Evolutionary conservation across 2,113 vertebrate species (phyloP).

Genomic region (Girardinichthys multiradiatus): DNA sequence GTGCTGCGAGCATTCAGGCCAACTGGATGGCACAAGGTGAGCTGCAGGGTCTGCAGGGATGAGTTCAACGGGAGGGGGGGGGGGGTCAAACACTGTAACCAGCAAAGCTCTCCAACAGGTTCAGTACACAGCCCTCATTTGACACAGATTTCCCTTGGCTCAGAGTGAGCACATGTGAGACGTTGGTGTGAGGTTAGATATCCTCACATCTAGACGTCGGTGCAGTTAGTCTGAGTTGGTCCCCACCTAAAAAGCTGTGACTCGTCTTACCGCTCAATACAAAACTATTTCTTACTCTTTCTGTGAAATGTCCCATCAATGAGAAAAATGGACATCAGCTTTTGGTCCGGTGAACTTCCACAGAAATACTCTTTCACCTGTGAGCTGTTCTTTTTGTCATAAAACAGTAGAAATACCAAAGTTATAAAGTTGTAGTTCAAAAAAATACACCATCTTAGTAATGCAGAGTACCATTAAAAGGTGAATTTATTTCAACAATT

Average conservation of each 20-base stretch:
- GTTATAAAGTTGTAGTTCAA: neutral
- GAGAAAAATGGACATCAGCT: slow-evolving; percentile 7
- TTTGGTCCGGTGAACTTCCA: neutral
- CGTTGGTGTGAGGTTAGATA: neutral
- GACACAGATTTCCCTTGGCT: slow-evolving; percentile 21
- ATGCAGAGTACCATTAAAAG: neutral
- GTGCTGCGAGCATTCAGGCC: slow-evolving; percentile 22
- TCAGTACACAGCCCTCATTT: slow-evolving; percentile 5
- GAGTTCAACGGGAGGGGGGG: slow-evolving; percentile 11
- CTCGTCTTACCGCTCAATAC: slow-evolving; percentile 3
- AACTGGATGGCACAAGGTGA: slow-evolving; percentile 42
- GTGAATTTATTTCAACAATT: neutral
- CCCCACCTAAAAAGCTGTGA: neutral
- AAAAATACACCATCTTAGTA: neutral
- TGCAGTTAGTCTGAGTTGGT: slow-evolving; percentile 2
- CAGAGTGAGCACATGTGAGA: neutral
- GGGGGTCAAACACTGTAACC: slow-evolving; percentile 46
- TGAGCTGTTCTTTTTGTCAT: neutral
- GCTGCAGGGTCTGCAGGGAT: slow-evolving; percentile 38
- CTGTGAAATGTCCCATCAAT: slow-evolving; percentile 5
- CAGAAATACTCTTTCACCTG: neutral
- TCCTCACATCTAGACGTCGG: slow-evolving; percentile 3
- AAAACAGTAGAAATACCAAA: neutral
- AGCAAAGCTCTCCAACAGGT: slow-evolving; percentile 24
- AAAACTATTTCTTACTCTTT: slow-evolving; percentile 10